phyloP scores from a whole-genome alignment of 2,113 vertebrate genomes.

The Chaetodon trifascialis region DNA sequence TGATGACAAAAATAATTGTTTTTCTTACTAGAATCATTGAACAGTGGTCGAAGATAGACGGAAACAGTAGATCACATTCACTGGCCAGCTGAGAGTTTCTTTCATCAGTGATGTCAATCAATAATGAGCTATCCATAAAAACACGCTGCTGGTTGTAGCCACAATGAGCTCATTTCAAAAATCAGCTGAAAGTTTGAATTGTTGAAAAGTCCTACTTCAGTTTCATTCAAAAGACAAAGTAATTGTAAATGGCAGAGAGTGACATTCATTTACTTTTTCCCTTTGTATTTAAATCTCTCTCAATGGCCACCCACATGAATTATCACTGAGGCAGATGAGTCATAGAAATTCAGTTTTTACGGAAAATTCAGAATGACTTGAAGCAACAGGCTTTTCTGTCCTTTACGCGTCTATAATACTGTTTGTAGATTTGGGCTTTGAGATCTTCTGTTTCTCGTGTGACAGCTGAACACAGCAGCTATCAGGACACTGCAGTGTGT shows the following conservation, averaged over 20 bases:
- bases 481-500: slow-evolving; percentile 3
- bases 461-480: background rate
- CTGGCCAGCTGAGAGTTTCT: background rate
- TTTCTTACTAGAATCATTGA: background rate
- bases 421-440: background rate
- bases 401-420: background rate
- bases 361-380: background rate
- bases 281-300: background rate
- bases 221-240: background rate
- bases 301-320: slow-evolving; percentile 26
- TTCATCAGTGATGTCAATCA: background rate
- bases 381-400: background rate
- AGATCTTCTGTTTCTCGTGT: background rate
- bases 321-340: slow-evolving; percentile 3
- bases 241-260: background rate
- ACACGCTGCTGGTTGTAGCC: background rate
- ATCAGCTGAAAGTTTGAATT: background rate
- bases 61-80: background rate
- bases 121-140: slow-evolving; percentile 1
- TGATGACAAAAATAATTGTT: slow-evolving; percentile 26
- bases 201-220: background rate
- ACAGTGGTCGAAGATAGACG: background rate
- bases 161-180: background rate
- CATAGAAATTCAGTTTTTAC: background rate
- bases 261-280: background rate